phyloP scores from a whole-genome alignment of 2,113 vertebrate species.

The Narcine bancroftii region DNA sequence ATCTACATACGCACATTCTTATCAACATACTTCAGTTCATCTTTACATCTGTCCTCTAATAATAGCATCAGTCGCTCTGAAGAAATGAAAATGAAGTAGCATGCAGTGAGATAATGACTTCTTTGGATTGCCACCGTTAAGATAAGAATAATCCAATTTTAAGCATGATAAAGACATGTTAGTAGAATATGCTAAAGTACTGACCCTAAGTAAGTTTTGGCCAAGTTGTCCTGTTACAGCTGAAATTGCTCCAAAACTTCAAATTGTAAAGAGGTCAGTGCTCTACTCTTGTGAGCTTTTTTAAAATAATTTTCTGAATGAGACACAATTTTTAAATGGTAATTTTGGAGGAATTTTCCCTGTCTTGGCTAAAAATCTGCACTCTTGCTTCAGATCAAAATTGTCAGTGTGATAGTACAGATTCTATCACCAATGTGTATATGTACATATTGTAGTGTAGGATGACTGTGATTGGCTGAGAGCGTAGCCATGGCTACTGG shows the following conservation, averaged over 20 bases:
- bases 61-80: not conserved
- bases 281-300: not conserved
- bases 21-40: not conserved
- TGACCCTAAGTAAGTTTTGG: not conserved
- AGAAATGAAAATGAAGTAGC: constrained; percentile 15
- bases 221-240: not conserved
- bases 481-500: too few relatives aligned
- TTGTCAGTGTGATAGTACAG: too few relatives aligned
- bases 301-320: not conserved
- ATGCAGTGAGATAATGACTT: constrained; percentile 25
- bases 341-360: not conserved
- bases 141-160: constrained; percentile 16
- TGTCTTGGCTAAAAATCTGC: not conserved
- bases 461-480: too few relatives aligned
- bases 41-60: not conserved
- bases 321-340: not conserved
- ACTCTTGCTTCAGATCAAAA: not conserved
- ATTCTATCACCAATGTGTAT: too few relatives aligned
- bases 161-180: not conserved
- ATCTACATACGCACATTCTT: not conserved
- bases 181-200: not conserved
- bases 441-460: too few relatives aligned
- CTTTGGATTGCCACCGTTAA: not conserved
- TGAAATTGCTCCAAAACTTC: not conserved
- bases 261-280: not conserved